Conservation (phyloP, 2,888 invertebrate genomes). For the Amblyjoppa fuscipennis region DNA sequence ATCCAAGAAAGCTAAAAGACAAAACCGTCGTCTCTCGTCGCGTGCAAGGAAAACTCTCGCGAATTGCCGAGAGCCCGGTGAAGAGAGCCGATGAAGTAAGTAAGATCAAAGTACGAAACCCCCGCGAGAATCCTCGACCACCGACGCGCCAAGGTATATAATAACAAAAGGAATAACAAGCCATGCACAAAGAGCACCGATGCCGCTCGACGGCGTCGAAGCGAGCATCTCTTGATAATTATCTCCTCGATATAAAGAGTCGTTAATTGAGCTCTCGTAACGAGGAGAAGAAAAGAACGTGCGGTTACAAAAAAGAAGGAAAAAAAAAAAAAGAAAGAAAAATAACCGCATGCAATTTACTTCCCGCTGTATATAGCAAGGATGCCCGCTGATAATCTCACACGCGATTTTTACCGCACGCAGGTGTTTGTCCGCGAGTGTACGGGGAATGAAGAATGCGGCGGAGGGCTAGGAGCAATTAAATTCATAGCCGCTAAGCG, state of each 20-base stretch:
- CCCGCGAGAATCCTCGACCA: slow-evolving; percentile 41
- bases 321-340: slow-evolving; percentile 16
- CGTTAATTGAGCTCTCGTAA: slow-evolving; percentile 66
- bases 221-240: slow-evolving; percentile 51
- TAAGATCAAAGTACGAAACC: slow-evolving; percentile 37
- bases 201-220: slow-evolving; percentile 25
- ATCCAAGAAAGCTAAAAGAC: slow-evolving; percentile 14
- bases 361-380: slow-evolving; percentile 3
- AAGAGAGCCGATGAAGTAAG: slow-evolving; percentile 1
- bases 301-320: too few species aligned
- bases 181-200: slow-evolving; percentile 45
- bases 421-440: slow-evolving; percentile 11
- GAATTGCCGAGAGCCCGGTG: not conserved
- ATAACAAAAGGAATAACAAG: slow-evolving; percentile 57
- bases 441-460: slow-evolving; percentile 4
- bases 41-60: slow-evolving; percentile 53
- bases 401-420: slow-evolving; percentile 53
- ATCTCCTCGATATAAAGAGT: slow-evolving; percentile 63
- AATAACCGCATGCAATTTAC: slow-evolving; percentile 25
- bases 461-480: slow-evolving; percentile 27
- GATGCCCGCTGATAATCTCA: slow-evolving; percentile 26
- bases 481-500: slow-evolving; percentile 53
- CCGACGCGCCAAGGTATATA: slow-evolving; percentile 45
- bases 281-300: slow-evolving; percentile 48
- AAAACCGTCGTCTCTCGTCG: slow-evolving; percentile 34